These are phyloP conservation scores for Strix aluco DNA, from an alignment of 2,113 vertebrate genomes.

Conservation along the genomic window DNA sequence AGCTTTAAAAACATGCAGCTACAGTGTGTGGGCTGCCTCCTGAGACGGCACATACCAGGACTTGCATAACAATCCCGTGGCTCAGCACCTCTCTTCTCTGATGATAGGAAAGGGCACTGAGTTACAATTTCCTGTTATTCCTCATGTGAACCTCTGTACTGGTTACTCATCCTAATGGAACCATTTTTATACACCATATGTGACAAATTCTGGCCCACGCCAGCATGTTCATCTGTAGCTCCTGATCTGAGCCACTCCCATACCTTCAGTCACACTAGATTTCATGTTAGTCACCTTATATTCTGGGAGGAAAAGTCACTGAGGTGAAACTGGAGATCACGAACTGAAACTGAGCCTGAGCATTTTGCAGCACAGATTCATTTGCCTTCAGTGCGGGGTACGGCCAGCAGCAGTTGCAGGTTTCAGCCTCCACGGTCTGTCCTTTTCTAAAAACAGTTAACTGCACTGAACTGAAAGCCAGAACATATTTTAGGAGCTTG, in stretches of 20 bases:
- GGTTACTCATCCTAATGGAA: conserved; percentile 22
- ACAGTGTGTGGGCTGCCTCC: not conserved
- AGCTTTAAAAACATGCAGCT: not conserved
- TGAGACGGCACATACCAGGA: not conserved
- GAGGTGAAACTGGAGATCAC: not conserved
- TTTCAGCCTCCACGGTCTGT: not conserved
- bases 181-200: not conserved
- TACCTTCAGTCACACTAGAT: not conserved
- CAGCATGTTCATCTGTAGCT: not conserved
- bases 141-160: not conserved
- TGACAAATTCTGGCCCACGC: not conserved
- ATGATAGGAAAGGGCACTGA: not conserved
- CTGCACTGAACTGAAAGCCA: not conserved
- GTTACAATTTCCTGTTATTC: conserved; percentile 29
- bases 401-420: not conserved
- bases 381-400: not conserved
- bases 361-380: not conserved
- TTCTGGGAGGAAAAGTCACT: not conserved
- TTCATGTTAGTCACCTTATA: not conserved
- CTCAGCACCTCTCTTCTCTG: not conserved
- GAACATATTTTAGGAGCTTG: not conserved
- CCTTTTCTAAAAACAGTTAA: not conserved
- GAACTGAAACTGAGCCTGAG: not conserved
- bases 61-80: not conserved
- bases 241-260: conserved; percentile 4